Base-by-base conservation (phyloP, 2,888 invertebrate species). In the Acrocyrtus sp. region DNA sequence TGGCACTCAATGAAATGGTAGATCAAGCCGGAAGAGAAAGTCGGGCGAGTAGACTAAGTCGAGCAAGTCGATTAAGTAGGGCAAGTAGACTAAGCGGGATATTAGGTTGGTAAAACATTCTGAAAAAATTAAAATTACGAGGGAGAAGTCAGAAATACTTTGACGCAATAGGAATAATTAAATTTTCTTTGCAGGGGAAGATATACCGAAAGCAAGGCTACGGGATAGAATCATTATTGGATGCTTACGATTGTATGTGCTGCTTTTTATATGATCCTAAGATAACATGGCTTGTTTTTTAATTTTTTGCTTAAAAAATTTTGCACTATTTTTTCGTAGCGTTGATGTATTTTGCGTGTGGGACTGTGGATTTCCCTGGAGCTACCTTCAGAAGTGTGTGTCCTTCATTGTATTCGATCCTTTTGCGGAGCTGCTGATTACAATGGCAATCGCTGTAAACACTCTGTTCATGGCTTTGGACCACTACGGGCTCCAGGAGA, bases 381-480 rank as follows among this genome's bases (percentile, higher is more conserved):
- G 94, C 83, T 91, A 91, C 85, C 89, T 98, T 84, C 94, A 96
- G 87, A 92, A 94, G 86, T 94, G 89, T 87, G 91, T 92, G 75
- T 90, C 92, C 17, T 87, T 96, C 78, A 88, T 98, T 83, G 96
- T 98, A 81, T 96, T 98, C 87, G 98, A 98, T 88, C 96, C 98
- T 6, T 98, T 98, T 86, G 95, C 97, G 82, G 98, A 98, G 85
- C 88, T 98, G 82, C 97, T 98, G 87, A 98, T 98, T 85, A 98
- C 97, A 34, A 89, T 98, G 74, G 98, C 97, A 86, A 98, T 98
- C 86, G 94, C 98, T 78, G 95, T 96, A 83, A 98, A 98, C 86
- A 98, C 98, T 10, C 87, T 77, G 12, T 95, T 96, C 85, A 89
- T 98, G 83, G 95, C 96, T 66, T 88, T 94, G 86, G 96, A 97